Evolutionary conservation across 92 coral and sea anemone genomes (phyloP), one percentile per base, ranked within the genome.

Genomic region (Pocillopora meandrina): DNA sequence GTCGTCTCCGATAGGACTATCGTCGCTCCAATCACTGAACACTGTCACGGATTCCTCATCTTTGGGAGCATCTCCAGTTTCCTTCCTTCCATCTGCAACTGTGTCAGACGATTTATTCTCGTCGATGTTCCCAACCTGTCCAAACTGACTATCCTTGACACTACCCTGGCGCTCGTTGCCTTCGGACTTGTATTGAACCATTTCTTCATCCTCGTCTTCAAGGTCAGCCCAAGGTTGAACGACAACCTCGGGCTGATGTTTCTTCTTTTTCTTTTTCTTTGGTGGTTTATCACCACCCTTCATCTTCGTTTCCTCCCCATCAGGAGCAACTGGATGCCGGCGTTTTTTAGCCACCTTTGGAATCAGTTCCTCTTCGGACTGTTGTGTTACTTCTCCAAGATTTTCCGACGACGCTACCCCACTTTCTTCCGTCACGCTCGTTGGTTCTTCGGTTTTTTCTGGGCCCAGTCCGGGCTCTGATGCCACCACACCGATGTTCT

Each of bases 11-110:
- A 91, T 92, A 9, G 98, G 95, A 75, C 98, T 94, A 49, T 94
- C 97, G 72, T 91, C 99, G 67, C 99, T 97, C 99, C 98, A 97
- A 67, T 97, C 99, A 61, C 99, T 97, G 68, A 97, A 97, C 80
- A 94, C 93, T 56, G 77, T 95, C 2, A 65, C 34, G 4, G 76
- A 60, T 18, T 64, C 79, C 56, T 84, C 77, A 55, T n/a, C 70
- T 70, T 56, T 76, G 36, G 87, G 52, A 68, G 87, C 56, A 47
- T 82, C 87, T 61, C 55, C 71, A 19, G 47, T 56, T 52, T 35
- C 82, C 12, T 56, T 65, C 56, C 70, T 80, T 26, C 77, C 81
- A 10, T 78, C 80, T 67, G 81, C 49, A 11, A 34, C 84, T 12
- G 21, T 71, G 61, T 80, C 81, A 19, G 83, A 75, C 6, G 90